These are phyloP conservation scores for Polietes domitor DNA, from an alignment of 2,888 invertebrate species.

Conservation along the genomic window DNA sequence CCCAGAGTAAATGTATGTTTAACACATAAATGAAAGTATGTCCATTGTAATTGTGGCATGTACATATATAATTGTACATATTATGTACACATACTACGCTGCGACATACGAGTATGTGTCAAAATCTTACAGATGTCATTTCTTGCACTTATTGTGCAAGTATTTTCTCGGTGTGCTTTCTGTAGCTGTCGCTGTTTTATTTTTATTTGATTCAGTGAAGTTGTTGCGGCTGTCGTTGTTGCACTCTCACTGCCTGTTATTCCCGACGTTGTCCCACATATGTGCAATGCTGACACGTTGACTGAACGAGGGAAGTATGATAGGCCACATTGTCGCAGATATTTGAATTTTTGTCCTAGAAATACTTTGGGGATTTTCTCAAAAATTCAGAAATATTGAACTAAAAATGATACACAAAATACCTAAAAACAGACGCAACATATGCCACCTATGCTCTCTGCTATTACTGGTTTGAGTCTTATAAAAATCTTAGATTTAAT, in stretches of 20 bases:
- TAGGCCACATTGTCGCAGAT: too few relatives aligned
- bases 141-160: conserved; percentile 39
- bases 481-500: too few relatives aligned
- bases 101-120: conserved; percentile 19
- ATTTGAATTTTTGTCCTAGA: too few relatives aligned
- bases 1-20: conserved; percentile 10
- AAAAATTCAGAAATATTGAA: too few relatives aligned
- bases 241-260: background rate
- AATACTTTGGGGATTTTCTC: too few relatives aligned
- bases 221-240: conserved; percentile 34
- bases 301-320: background rate
- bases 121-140: conserved; percentile 50
- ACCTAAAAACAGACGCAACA: too few relatives aligned
- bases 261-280: conserved; percentile 10
- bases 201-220: conserved; percentile 10
- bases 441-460: too few relatives aligned
- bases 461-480: too few relatives aligned
- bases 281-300: conserved; percentile 15
- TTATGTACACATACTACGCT: conserved; percentile 34
- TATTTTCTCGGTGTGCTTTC: conserved; percentile 23
- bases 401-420: too few relatives aligned
- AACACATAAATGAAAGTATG: conserved; percentile 5
- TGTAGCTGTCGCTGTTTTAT: background rate
- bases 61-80: background rate
- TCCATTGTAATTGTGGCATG: background rate